These are phyloP conservation scores for Aramus guarauna DNA, from an alignment of 2,113 vertebrate genomes.

Conservation along the genomic window DNA sequence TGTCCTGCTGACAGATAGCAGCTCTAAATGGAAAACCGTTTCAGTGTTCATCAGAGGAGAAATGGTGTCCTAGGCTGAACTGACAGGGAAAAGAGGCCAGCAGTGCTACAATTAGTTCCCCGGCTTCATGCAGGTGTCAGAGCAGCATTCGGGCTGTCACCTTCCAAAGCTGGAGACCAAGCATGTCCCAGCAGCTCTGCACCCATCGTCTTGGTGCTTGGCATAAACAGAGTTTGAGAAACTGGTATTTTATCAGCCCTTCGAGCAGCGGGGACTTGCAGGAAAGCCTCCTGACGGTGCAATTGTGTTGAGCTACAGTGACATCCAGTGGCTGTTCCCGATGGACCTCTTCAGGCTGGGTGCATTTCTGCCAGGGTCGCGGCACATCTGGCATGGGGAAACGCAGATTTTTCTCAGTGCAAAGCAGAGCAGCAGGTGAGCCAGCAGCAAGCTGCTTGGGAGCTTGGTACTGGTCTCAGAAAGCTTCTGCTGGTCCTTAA, in stretches of 20 bases:
- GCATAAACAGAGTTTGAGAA: neutral
- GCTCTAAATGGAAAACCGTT: neutral
- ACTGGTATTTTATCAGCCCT: neutral
- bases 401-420: no score
- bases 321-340: conserved; percentile 55
- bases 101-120: neutral
- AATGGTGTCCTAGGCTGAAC: neutral
- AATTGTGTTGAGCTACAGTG: conserved; percentile 12
- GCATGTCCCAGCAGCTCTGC: neutral
- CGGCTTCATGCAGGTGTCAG: neutral
- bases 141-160: neutral
- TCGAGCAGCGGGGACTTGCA: neutral
- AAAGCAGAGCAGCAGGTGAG: neutral
- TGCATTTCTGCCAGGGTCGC: rapidly evolving
- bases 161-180: neutral
- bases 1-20: neutral
- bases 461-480: neutral
- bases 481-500: neutral
- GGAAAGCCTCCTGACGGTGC: neutral
- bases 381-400: neutral
- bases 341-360: neutral
- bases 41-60: neutral
- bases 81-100: rapidly evolving
- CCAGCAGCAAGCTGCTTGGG: rapidly evolving
- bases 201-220: neutral